Base-by-base conservation (phyloP, 2,113 vertebrate genomes). In the Bujurquina vittata region DNA sequence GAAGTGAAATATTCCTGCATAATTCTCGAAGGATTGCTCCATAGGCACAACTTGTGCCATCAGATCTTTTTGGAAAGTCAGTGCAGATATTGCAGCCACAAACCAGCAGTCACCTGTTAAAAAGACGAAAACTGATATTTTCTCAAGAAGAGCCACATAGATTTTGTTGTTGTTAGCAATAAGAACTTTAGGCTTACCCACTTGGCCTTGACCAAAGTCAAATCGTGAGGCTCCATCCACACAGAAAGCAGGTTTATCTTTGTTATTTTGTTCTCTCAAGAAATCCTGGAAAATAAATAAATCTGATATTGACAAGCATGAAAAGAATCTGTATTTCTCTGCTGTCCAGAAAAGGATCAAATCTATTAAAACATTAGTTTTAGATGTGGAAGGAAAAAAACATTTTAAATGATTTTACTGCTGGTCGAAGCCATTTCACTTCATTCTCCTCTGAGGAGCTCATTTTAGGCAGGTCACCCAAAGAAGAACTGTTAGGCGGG, bases 21-120 rank as follows among this genome's bases (percentile, higher is more conserved):
- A 31, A 31, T 31, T 31, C 0, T 60, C n/a, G 22, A 91, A 93
- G 59, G 77, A 78, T 73, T 93, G 92, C 1, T 90, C 75, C 65
- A 85, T 17, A 0, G 89, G 84, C 0, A 92, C 86, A 15, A 93
- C 89, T 33, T 93, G 89, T 11, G 1, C 80, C 67, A 87, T n/a
- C 52, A 92, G 52, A 11, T 0, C 7, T 61, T 55, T 20, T 2
- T 84, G 43, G 63, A 88, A 88, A 0, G 92, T 93, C 58, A 93
- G 80, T 0, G 92, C 37, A 15, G 67, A 75, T n/a, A 93, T 78
- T 3, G 90, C 72, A 59, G 92, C 82, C 78, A 93, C 5, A 77
- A 93, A 92, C 90, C 90, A 93, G 72, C 87, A 89, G 78, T 93
- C 77, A 84, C 67, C 92, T 93, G 54, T 2, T 18, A 15, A 79